Conservation (phyloP, 2,113 vertebrate genomes). For the Ursus arctos region DNA sequence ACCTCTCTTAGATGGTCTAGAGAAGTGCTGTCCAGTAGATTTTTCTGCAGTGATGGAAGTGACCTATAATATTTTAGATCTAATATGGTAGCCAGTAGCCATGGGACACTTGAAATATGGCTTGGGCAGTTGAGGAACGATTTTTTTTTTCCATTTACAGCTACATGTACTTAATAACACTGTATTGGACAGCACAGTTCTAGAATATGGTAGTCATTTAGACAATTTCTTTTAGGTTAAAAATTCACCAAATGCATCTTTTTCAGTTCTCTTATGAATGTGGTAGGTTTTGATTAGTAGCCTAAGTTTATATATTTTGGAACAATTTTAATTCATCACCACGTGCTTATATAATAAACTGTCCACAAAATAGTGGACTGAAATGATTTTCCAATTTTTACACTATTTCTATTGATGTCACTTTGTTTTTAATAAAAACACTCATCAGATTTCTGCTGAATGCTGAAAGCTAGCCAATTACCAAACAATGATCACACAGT, state of each 20-base stretch:
- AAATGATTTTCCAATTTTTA: slow-evolving; percentile 4
- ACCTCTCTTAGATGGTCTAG: neutral
- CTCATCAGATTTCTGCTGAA: neutral
- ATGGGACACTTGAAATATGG: neutral
- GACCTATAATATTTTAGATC: neutral
- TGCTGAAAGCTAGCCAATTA: neutral
- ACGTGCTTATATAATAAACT: neutral
- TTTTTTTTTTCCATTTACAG: neutral
- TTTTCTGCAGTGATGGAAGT: neutral
- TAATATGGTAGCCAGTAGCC: neutral
- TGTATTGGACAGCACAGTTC: neutral
- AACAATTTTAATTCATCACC: neutral
- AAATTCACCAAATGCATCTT: neutral
- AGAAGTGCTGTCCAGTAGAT: neutral
- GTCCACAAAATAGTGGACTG: neutral
- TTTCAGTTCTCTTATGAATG: neutral
- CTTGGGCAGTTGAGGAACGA: neutral
- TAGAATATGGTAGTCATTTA: neutral
- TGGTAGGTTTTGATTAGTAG: neutral
- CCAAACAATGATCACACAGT: neutral
- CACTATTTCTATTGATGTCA: neutral
- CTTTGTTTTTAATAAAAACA: slow-evolving; percentile 25
- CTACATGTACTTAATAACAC: neutral
- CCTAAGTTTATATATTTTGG: neutral
- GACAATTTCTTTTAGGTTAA: slow-evolving; percentile 15